phyloP scores from a whole-genome alignment of 2,797 vertebrate genomes.

The Sebastes oblongus region DNA sequence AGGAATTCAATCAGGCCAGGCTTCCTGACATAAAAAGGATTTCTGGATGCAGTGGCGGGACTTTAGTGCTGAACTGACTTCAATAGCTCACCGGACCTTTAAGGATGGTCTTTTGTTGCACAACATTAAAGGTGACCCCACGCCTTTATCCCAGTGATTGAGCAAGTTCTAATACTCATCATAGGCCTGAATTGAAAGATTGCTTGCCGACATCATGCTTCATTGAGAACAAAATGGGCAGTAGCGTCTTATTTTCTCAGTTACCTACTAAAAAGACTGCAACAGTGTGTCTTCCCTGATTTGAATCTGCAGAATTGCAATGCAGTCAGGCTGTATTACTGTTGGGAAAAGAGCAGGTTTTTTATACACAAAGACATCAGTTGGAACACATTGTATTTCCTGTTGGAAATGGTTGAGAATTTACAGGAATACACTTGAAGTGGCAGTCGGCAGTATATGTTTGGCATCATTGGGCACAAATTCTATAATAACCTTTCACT shows the following conservation, averaged over 20 bases:
- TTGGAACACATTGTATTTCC: not conserved
- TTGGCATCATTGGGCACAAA: no score
- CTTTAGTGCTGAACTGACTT: conserved; percentile 72
- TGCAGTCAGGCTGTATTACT: conserved; percentile 8
- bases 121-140: conserved; percentile 83
- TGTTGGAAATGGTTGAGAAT: not conserved
- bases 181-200: conserved; percentile 70
- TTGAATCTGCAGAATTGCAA: conserved; percentile 48
- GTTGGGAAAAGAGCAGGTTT: not conserved
- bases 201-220: conserved; percentile 68
- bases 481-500: no score
- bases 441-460: no score
- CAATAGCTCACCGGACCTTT: conserved; percentile 75
- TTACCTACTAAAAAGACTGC: conserved; percentile 15
- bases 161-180: conserved; percentile 76
- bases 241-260: conserved; percentile 54
- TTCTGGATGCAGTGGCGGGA: conserved; percentile 65
- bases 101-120: conserved; percentile 79
- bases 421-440: not conserved
- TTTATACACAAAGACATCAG: not conserved
- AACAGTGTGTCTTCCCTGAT: conserved; percentile 41
- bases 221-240: conserved; percentile 64
- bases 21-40: conserved; percentile 82
- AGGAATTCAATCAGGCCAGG: conserved; percentile 84
- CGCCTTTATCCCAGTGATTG: conserved; percentile 74